phyloP scores from a whole-genome alignment of 23 tunicate species.

The Trididemnum miniatum region DNA sequence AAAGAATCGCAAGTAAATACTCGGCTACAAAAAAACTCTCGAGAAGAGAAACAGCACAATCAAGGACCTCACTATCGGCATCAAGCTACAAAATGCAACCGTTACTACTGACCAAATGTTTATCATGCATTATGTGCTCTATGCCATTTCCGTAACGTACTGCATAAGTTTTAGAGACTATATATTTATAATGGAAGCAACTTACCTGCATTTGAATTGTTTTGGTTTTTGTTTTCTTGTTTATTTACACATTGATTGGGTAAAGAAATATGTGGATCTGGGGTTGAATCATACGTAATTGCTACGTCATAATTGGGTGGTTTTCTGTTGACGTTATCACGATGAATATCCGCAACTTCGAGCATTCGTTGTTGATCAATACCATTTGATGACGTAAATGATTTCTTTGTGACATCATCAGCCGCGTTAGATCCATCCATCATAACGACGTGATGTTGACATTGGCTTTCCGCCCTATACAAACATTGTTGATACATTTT shows the following conservation, averaged over 20 bases:
- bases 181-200: too few species aligned
- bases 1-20: too few species aligned
- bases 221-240: constrained; percentile 25
- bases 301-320: constrained; percentile 11
- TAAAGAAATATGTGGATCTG: not conserved
- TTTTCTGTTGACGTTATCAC: not conserved
- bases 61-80: too few species aligned
- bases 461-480: too few species aligned
- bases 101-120: too few species aligned
- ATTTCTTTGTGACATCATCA: not conserved
- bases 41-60: too few species aligned
- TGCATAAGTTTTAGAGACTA: too few species aligned
- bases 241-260: constrained; percentile 29
- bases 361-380: not conserved
- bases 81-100: too few species aligned
- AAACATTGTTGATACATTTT: too few species aligned
- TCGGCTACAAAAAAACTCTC: too few species aligned
- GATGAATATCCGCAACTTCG: not conserved
- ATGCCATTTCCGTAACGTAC: too few species aligned
- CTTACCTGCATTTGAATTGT: constrained; percentile 5
- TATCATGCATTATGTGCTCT: too few species aligned
- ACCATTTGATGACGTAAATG: constrained; percentile 27
- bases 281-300: not conserved
- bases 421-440: not conserved
- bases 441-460: not conserved